Evolutionary conservation across 2,797 vertebrate species (phyloP), one percentile per base, ranked within the genome.

Genomic region (Pangasius krempfi): DNA sequence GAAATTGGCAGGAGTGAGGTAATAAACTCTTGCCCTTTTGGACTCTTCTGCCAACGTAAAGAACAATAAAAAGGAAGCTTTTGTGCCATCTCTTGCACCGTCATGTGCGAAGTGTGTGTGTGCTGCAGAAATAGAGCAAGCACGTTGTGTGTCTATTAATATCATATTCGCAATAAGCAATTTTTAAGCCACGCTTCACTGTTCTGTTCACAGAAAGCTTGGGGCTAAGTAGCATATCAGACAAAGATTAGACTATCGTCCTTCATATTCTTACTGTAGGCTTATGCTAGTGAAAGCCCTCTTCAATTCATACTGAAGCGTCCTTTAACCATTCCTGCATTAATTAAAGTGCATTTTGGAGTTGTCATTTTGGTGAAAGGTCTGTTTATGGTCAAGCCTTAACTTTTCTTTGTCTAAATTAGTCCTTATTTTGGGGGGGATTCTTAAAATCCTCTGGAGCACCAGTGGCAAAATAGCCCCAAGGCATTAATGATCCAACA

Each of bases 11-110:
- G 2, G 1, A 16, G 6, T 27, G 37, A 44, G 22, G 22, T 40
- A 27, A 62, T 18, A 3, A 64, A 44, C 37, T 18, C 37, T 64
- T 20, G 52, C 54, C 76, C 56, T 79, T 88, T 66, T 76, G 27
- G 30, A 70, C 27, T 75, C 70, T 52, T 80, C 27, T 54, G 66
- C 12, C n/a, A 83, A 50, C 33, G 50, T 62, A 88, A 85, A 86
- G 80, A 9, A 30, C 47, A 83, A 86, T 87, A 37, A 60, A 70
- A 86, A 64, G 52, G 80, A 54, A 84, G 66, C 87, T 76, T 62
- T 88, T 90, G 89, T 87, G 76, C 62, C 58, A 60, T 73, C 47
- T 87, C 87, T 82, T 84, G 50, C 30, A 25, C 30, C 58, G 30
- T 58, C 50, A 22, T 1, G 3, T 47, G 44, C 44, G 44, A 47